A percentile compares a stretch with the other conserved stretches of the same genome.
Conservation (phyloP, 2,113 vertebrate genomes). For the mouse (Mus musculus) region DNA sequence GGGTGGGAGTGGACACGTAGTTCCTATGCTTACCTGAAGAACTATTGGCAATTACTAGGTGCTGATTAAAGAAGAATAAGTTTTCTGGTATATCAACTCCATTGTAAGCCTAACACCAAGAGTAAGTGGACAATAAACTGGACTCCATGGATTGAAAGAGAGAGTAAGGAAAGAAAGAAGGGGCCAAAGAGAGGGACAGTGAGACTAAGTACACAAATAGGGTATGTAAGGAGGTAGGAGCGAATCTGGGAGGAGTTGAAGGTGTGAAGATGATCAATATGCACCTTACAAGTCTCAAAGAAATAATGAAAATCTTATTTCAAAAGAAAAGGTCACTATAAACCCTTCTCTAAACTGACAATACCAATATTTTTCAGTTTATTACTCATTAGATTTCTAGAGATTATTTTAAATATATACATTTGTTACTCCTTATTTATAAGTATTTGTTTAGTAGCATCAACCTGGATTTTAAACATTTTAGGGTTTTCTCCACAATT, state of each 20-base stretch:
- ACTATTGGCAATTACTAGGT: not conserved
- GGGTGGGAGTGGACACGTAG: not conserved
- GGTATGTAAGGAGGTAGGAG: not conserved
- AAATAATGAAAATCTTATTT: not conserved
- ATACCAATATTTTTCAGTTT: not conserved
- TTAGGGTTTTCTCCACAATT: not conserved
- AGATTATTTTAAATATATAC: not conserved
- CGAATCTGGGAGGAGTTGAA: not conserved
- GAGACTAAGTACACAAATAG: not conserved
- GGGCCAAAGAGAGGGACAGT: not conserved
- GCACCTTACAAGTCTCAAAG: not conserved
- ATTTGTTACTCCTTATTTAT: not conserved
- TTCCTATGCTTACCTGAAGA: not conserved
- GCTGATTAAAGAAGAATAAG: not conserved
- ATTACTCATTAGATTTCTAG: not conserved
- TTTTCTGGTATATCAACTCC: not conserved
- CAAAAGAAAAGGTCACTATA: not conserved
- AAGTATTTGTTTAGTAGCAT: not conserved
- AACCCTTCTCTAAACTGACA: not conserved
- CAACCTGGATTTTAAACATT: not conserved
- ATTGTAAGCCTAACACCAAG: not conserved
- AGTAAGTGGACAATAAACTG: not conserved
- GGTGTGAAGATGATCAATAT: not conserved
- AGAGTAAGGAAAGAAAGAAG: not conserved
- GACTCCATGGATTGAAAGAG: not conserved